Conservation (phyloP, 1,140 invertebrate species). For the Bacillus rossius region DNA sequence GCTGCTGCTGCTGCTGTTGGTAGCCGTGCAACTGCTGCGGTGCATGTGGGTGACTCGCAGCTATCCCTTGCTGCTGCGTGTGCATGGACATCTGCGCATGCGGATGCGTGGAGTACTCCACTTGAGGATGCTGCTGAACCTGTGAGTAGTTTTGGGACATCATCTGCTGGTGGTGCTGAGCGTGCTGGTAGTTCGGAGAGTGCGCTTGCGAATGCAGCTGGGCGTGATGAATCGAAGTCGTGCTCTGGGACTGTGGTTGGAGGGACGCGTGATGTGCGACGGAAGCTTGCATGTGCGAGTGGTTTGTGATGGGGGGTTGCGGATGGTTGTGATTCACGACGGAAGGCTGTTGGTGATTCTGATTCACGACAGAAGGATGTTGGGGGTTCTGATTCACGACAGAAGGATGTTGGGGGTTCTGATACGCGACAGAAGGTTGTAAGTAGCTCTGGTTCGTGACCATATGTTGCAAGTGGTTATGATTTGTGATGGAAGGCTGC, state of each 20-base stretch:
- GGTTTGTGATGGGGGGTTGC: too few species aligned
- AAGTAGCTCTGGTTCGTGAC: not conserved
- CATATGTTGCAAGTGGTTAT: conserved; percentile 18
- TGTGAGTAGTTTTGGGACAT: too few species aligned
- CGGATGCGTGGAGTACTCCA: too few species aligned
- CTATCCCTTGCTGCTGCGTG: conserved; percentile 4
- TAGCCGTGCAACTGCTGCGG: not conserved
- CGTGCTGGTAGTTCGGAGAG: too few species aligned
- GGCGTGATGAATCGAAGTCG: conserved; percentile 6
- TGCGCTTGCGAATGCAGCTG: conserved; percentile 2
- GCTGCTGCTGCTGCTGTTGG: not conserved
- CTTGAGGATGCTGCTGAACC: too few species aligned
- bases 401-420: not conserved
- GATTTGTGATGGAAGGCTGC: not conserved
- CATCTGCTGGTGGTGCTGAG: too few species aligned
- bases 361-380: not conserved
- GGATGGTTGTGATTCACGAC: conserved; percentile 3
- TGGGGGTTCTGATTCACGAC: not conserved
- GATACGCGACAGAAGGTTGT: not conserved
- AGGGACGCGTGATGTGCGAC: not conserved
- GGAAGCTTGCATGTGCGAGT: not conserved
- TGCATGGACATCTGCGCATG: not conserved
- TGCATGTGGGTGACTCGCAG: too few species aligned
- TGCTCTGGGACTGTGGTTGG: not conserved
- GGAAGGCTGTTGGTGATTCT: conserved; percentile 4